Percentiles rank a stretch among this genome's conserved stretches.
Evolutionary conservation across 2,888 invertebrate genomes (phyloP).

Genomic region (Tipula lateralis): DNA sequence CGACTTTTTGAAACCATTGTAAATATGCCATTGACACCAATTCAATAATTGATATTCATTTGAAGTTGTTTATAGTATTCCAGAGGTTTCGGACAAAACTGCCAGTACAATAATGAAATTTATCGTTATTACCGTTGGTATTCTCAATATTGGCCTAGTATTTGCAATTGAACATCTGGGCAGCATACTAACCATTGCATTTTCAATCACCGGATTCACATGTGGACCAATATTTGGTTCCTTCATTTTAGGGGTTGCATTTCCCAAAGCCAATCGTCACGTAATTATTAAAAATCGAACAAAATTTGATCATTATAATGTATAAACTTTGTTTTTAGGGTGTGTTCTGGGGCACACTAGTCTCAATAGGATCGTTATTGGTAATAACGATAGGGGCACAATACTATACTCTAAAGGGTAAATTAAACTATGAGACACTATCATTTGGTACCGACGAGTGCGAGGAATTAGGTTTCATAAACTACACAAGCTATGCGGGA

Average conservation of each 20-base stretch:
- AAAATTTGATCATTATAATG: background rate
- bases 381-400: conserved; percentile 54
- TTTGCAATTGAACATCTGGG: conserved; percentile 61
- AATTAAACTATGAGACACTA: conserved; percentile 26
- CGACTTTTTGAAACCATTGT: conserved; percentile 53
- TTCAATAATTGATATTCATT: too few relatives aligned
- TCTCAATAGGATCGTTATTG: conserved; percentile 52
- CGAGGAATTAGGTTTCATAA: background rate
- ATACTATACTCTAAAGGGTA: background rate
- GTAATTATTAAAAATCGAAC: too few relatives aligned
- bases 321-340: conserved; percentile 41
- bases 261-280: conserved; percentile 59
- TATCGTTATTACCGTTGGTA: conserved; percentile 33
- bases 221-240: conserved; percentile 63
- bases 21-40: background rate
- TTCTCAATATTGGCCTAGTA: conserved; percentile 44
- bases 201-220: conserved; percentile 59
- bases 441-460: conserved; percentile 36
- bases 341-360: conserved; percentile 53
- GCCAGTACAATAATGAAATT: conserved; percentile 40
- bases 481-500: background rate
- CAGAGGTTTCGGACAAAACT: conserved; percentile 43
- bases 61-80: too few relatives aligned
- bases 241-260: conserved; percentile 63
- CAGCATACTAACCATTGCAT: conserved; percentile 60